These are phyloP conservation scores for Nothura maculosa DNA, from an alignment of 2,797 vertebrate species.

Conservation along the genomic window DNA sequence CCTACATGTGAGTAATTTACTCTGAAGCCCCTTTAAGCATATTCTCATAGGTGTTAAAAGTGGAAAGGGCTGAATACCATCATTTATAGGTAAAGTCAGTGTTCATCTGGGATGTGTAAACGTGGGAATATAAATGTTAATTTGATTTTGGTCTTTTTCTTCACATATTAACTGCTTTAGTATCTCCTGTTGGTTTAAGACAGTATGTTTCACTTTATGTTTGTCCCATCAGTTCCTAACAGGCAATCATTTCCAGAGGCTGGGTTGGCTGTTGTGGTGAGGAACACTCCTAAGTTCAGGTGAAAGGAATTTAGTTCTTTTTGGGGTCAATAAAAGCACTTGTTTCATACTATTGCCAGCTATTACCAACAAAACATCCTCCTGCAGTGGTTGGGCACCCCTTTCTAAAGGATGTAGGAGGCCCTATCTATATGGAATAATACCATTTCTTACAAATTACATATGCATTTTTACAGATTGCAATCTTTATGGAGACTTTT, in stretches of 20 bases:
- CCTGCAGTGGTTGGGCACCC: background rate
- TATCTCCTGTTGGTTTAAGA: background rate
- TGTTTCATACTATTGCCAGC: background rate
- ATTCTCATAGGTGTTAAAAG: background rate
- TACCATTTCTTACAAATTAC: background rate
- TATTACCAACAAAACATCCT: background rate
- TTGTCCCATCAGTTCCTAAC: background rate
- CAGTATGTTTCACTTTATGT: background rate
- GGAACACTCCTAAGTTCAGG: background rate
- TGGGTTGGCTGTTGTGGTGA: background rate
- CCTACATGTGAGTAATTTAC: background rate
- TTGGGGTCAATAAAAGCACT: background rate
- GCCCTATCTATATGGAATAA: background rate
- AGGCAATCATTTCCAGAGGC: background rate
- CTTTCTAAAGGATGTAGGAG: background rate
- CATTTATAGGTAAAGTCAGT: constrained; percentile 14
- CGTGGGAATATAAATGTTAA: background rate
- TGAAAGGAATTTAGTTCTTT: too few species aligned
- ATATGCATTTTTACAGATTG: background rate
- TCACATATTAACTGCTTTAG: background rate
- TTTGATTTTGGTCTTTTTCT: background rate
- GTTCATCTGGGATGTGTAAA: background rate
- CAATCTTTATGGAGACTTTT: constrained; percentile 53
- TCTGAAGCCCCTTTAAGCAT: constrained; percentile 25
- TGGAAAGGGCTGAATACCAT: background rate